Base-by-base conservation (phyloP, 2,888 invertebrate genomes). In the Germaria angustata region DNA sequence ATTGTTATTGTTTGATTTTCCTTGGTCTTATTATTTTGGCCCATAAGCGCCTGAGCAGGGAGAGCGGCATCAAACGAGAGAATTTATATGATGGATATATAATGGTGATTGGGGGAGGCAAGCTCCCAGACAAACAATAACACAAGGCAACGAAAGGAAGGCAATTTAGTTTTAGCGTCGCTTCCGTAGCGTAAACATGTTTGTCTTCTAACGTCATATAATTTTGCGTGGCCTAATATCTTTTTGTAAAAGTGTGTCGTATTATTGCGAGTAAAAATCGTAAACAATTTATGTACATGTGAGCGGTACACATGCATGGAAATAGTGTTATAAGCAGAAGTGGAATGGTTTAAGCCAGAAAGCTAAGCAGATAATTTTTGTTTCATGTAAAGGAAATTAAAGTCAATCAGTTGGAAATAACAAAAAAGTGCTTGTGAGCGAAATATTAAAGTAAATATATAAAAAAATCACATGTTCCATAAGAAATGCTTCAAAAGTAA, bases 1-100 rank as follows among this genome's bases (percentile, higher is more conserved):
- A 15, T 53, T 53, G 22, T 51, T 28, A 32, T 17, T 51, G 13
- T 55, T 53, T 13, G 20, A 17, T 20, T 53, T 57, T 20, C 7
- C 36, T 68, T 49, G 28, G 15, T 51, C 1, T 28, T 55, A n/a
- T 17, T 22, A 8, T 39, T 46, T 32, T 65, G 5, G 3, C 15
- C 49, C 11, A 65, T 32, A 46, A 59, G 79, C 79, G 79, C 79
- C 20, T 79, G 79, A 65, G 79, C 79, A 79, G 57, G 49, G 79
- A 79, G 78, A 78, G 78, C 24, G 28, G 24, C 28, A 8, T 49
- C 59, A 15, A 44, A 65, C 28, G 22, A 65, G 39, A 39, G 51
- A 11, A 61, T 51, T 17, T 46, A 20, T 39, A 17, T 66, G 13
- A 39, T n/a, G 11, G 17, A 24, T 28, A 13, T 28, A 28, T 28